Percentiles rank a stretch among this genome's conserved stretches.
phyloP scores from a whole-genome alignment of 2,888 invertebrate species.

The Alviniconcha strummeri region DNA sequence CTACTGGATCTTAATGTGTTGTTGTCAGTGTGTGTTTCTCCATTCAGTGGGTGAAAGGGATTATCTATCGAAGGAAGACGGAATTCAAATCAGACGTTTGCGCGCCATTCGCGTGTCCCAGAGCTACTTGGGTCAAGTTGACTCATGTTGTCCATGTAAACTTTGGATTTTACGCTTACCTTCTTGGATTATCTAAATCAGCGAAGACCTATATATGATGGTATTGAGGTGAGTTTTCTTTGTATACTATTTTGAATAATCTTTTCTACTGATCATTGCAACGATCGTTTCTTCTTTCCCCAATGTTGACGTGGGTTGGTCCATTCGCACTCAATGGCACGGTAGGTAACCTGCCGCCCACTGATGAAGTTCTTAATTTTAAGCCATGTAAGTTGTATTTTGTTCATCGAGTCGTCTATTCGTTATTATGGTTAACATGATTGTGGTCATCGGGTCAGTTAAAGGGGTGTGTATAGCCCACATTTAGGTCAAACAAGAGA shows the following conservation, averaged over 20 bases:
- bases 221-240: slow-evolving; percentile 21
- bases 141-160: slow-evolving; percentile 40
- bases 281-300: slow-evolving; percentile 28
- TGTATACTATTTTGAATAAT: neutral
- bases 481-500: slow-evolving; percentile 1
- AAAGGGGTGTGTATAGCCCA: neutral
- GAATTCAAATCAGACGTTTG: slow-evolving; percentile 43
- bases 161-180: slow-evolving; percentile 33
- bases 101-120: slow-evolving; percentile 43
- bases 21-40: slow-evolving; percentile 15
- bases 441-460: neutral
- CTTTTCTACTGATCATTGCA: neutral
- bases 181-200: slow-evolving; percentile 23
- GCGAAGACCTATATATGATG: neutral
- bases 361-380: neutral
- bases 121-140: slow-evolving; percentile 40
- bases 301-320: slow-evolving; percentile 29
- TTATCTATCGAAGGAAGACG: slow-evolving; percentile 23
- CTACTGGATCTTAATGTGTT: slow-evolving; percentile 23
- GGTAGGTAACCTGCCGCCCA: slow-evolving; percentile 31
- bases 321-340: slow-evolving; percentile 31
- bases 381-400: neutral
- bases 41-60: slow-evolving; percentile 22
- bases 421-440: neutral
- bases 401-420: neutral